Evolutionary conservation across 2,797 vertebrate genomes (phyloP), one percentile per base, ranked within the genome.

Genomic region (Rhinoraja longicauda): DNA sequence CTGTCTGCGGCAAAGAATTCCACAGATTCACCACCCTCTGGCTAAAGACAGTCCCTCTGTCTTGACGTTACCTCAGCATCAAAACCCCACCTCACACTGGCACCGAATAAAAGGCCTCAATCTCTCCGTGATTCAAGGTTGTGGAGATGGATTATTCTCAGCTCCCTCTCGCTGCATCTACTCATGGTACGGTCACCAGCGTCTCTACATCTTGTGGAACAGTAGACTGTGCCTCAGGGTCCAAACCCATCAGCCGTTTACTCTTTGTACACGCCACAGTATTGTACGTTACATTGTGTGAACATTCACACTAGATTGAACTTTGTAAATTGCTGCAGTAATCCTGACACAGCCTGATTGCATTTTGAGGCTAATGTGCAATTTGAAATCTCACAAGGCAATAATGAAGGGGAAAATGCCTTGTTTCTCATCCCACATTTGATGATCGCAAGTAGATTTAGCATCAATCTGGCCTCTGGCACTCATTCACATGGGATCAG

Each of bases 341-440:
- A 17, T 36, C 59, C 62, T 88, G 59, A 88, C n/a, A 21, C 64
- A 36, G 84, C 59, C 21, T 21, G 59, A 88, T 88, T 88, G 59
- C 84, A 36, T 88, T 32, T 88, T 36, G 59, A 88, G 62, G 15
- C 62, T 88, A 36, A 88, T 88, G n/a, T 5, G 59, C n/a, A 64
- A 88, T 88, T 88, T 88, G 59, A 88, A 88, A 67, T 64, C 84
- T 36, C n/a, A 86, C 57, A 62, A 15, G 82, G 84, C 32, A 88
- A 5, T 88, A 67, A 64, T 88, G 32, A 88, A 21, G n/a, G 21
- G 59, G 84, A 88, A 88, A 64, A 88, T 88, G 84, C 1, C 64
- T 88, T 88, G 84, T 67, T 32, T 86, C 4, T 64, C 21, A 24
- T 88, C 84, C 64, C 64, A 88, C 59, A 64, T 88, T 6, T 17